Percentiles rank a stretch among this genome's conserved stretches.
These are phyloP conservation scores for Neotoxoptera formosana DNA, from an alignment of 1,140 invertebrate species.

Conservation along the genomic window DNA sequence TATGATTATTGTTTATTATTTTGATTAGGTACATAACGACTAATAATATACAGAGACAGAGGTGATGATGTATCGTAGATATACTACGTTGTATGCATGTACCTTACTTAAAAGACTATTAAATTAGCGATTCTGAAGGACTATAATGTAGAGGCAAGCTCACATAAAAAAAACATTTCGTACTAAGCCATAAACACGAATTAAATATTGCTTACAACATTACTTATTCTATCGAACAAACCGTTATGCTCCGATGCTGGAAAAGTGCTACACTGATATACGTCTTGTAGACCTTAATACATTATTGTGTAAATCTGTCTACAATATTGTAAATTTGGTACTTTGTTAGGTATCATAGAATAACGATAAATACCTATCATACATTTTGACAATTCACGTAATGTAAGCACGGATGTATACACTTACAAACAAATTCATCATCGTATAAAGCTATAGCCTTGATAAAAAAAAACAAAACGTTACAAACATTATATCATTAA, in stretches of 20 bases:
- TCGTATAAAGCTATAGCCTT: neutral
- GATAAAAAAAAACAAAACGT: neutral
- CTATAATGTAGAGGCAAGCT: neutral
- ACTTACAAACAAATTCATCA: neutral
- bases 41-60: neutral
- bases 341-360: neutral
- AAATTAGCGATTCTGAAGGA: neutral
- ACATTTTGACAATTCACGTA: neutral
- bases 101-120: neutral
- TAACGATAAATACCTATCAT: neutral
- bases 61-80: neutral
- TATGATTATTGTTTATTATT: neutral
- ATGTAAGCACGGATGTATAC: neutral
- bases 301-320: neutral
- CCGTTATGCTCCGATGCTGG: neutral
- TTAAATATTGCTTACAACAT: neutral
- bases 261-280: neutral
- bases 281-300: neutral
- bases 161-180: neutral
- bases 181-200: neutral
- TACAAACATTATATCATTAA: neutral
- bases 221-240: neutral
- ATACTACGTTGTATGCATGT: neutral
- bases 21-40: neutral
- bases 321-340: neutral